Evolutionary conservation across 1,140 invertebrate genomes (phyloP), one percentile per base, ranked within the genome.

Genomic region (Drosophila sp.): DNA sequence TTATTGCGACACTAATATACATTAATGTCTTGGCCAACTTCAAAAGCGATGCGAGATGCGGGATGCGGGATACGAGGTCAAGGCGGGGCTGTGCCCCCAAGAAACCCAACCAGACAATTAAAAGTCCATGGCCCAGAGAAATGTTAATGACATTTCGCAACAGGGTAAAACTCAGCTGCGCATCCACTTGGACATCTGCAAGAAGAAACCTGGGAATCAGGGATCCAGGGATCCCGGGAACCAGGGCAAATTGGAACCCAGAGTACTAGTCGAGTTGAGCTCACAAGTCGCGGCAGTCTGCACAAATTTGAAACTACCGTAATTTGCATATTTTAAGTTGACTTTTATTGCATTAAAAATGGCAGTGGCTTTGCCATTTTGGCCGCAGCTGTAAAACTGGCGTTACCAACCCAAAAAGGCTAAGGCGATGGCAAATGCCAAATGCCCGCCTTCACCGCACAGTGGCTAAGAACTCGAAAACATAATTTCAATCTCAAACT

Each of bases 341-440:
- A 87, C 83, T 87, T 87, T 87, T 87, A 87, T 87, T 87, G 83
- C 83, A 87, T 87, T 87, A 87, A 87, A 89, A 89, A 89, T 89
- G 83, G 76, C 61, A 89, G 76, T 89, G 69, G 74, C 69, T 78
- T 71, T 69, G 72, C 82, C 74, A 78, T 83, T 89, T 72, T 81
- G 79, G 76, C 83, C 83, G 64, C 82, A 89, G 64, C 75, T 65
- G 67, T 76, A 72, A 72, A 76, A 59, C 54, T 48, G 51, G 46
- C 54, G 34, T 58, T 32, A 16, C 56, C 51, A 51, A 18, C 25
- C 43, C 34, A 45, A 54, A 51, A 36, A 43, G 57, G 64, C 64
- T 66, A 72, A 69, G 56, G 40, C 71, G 56, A 41, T 51, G 46
- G 29, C 58, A 48, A 70, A 65, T 50, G 54, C 21, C 27, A 48